Percentiles rank a stretch among this genome's conserved stretches.
Evolutionary conservation across 2,113 vertebrate species (phyloP).

Genomic region (Oxyruncus cristatus): DNA sequence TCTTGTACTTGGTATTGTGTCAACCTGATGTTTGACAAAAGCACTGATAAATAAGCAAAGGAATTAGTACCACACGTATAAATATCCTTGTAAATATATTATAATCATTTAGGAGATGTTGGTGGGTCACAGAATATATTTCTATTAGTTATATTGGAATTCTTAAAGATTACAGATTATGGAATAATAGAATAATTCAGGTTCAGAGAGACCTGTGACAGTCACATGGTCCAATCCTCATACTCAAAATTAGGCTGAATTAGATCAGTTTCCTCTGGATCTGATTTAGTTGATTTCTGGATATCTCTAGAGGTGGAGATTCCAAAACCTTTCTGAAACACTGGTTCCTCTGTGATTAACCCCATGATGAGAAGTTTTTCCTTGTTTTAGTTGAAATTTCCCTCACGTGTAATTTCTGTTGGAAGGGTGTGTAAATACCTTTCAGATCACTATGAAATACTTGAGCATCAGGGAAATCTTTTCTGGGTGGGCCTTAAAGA

Average conservation of each 20-base stretch:
- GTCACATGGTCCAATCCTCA: fast-evolving
- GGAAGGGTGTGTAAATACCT: background rate
- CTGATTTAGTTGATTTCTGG: background rate
- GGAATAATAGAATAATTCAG: background rate
- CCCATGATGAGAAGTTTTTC: background rate
- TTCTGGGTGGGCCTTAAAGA: background rate
- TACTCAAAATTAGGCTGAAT: background rate
- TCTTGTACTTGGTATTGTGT: background rate
- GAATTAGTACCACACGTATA: background rate
- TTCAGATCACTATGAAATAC: background rate
- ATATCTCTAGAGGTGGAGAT: background rate
- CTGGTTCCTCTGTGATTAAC: background rate
- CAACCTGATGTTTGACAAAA: background rate
- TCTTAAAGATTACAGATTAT: background rate
- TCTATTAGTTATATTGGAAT: background rate
- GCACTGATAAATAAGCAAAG: background rate
- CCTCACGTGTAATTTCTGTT: background rate
- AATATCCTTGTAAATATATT: background rate
- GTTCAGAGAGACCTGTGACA: background rate
- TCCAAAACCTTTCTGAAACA: background rate
- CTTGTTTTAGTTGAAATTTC: background rate
- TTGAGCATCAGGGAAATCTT: background rate
- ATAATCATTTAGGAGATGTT: background rate
- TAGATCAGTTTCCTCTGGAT: background rate
- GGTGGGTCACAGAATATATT: background rate